Conservation (phyloP, 2,888 invertebrate species). For the Seladonia tumulorum region DNA sequence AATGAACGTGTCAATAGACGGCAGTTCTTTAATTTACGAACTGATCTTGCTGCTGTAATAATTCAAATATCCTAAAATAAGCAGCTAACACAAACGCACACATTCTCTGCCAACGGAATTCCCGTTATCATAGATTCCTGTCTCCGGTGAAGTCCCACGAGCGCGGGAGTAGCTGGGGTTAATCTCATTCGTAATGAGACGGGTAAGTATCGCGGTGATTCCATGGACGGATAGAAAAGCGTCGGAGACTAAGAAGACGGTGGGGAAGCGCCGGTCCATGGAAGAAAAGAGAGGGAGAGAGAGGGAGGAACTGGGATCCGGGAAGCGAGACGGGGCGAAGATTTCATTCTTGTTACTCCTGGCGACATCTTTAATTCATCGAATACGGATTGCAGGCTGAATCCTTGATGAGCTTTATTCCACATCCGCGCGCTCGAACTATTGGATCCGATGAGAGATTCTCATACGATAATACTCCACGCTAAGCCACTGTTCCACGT, state of each 20-base stretch:
- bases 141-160: conserved; percentile 27
- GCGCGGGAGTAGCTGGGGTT: conserved; percentile 61
- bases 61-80: background rate
- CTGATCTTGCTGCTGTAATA: background rate
- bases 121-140: conserved; percentile 31
- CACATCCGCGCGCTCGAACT: conserved; percentile 82
- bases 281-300: conserved; percentile 7
- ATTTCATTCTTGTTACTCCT: conserved; percentile 83
- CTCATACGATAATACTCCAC: conserved; percentile 81
- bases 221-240: conserved; percentile 37
- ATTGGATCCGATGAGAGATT: conserved; percentile 82
- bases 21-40: background rate
- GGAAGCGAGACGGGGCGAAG: conserved; percentile 59
- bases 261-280: background rate
- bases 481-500: conserved; percentile 76
- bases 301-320: conserved; percentile 35
- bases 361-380: conserved; percentile 84
- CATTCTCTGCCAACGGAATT: conserved; percentile 31
- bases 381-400: conserved; percentile 83
- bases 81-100: too few relatives aligned
- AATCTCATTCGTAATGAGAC: conserved; percentile 75
- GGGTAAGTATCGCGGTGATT: conserved; percentile 64
- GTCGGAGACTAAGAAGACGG: conserved; percentile 8
- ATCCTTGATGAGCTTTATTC: conserved; percentile 84
- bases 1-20: background rate